Percentiles rank a stretch among this genome's conserved stretches.
Conservation (phyloP, 2,113 vertebrate species). For the Petromus typicus region DNA sequence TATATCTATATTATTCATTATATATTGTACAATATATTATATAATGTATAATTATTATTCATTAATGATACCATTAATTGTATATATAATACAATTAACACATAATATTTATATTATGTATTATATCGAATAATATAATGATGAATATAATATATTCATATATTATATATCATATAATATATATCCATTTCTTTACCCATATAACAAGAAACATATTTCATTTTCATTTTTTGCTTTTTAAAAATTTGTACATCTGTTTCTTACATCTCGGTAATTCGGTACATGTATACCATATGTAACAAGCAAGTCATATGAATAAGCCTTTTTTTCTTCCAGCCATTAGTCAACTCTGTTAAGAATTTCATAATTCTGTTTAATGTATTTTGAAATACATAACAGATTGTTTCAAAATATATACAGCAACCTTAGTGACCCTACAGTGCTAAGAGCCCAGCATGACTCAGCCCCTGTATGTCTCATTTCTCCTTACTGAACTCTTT, state of each 20-base stretch:
- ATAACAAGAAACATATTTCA: neutral
- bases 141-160: too few species aligned
- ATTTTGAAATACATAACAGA: neutral
- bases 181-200: neutral
- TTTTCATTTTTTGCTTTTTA: neutral
- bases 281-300: too few species aligned
- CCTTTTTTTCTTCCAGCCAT: neutral
- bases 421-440: neutral
- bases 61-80: too few species aligned
- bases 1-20: too few species aligned
- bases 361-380: neutral
- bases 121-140: too few species aligned
- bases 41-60: too few species aligned
- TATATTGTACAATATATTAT: too few species aligned
- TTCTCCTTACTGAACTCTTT: neutral
- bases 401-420: neutral
- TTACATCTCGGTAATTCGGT: neutral
- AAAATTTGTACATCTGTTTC: neutral
- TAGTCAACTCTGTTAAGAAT: neutral
- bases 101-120: too few species aligned
- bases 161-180: too few species aligned
- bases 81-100: too few species aligned
- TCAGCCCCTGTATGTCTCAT: neutral
- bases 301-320: neutral
- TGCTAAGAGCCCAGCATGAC: neutral